phyloP scores from a whole-genome alignment of 2,888 invertebrate genomes.

The Elgonia sp. region DNA sequence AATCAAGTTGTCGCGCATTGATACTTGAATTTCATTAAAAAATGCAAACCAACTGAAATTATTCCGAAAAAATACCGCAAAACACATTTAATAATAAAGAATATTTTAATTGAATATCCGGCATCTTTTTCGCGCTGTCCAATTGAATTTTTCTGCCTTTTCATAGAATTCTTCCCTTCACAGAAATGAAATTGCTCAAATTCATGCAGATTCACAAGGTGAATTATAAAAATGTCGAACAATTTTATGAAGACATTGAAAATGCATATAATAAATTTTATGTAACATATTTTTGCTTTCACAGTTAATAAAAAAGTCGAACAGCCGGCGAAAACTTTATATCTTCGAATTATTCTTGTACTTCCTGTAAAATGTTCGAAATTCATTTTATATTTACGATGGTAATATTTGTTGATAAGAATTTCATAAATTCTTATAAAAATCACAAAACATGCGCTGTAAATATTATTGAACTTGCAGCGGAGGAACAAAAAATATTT shows the following conservation, averaged over 20 bases:
- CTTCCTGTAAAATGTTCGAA: neutral
- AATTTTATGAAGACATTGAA: neutral
- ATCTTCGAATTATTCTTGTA: neutral
- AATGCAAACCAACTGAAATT: neutral
- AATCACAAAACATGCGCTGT: neutral
- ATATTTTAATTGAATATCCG: no score
- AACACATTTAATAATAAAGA: no score
- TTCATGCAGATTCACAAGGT: neutral
- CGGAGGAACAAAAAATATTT: neutral
- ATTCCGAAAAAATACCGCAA: no score
- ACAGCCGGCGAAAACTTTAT: neutral
- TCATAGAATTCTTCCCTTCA: neutral
- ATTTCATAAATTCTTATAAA: neutral
- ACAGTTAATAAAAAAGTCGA: neutral
- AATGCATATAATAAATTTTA: neutral
- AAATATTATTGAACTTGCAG: neutral
- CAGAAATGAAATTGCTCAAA: neutral
- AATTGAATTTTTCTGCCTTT: no score
- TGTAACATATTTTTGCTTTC: neutral
- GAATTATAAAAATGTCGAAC: neutral
- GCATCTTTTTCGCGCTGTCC: no score
- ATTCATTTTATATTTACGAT: neutral
- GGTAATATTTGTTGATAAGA: neutral
- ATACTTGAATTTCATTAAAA: neutral
- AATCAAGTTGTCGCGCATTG: neutral